Evolutionary conservation across 2,113 vertebrate species (phyloP).

Genomic region (Daubentonia madagascariensis): DNA sequence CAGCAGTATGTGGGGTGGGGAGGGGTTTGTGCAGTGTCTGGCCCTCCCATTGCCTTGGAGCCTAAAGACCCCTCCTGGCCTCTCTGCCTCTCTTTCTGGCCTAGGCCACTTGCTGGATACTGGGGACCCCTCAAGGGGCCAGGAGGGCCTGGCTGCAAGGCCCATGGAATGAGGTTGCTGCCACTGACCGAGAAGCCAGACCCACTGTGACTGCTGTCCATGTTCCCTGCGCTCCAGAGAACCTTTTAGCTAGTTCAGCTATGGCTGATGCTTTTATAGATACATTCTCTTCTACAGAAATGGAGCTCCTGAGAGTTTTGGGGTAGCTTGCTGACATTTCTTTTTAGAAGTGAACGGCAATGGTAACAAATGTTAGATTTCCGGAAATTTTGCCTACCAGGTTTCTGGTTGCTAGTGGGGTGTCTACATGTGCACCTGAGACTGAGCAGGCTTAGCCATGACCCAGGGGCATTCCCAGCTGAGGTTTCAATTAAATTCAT

Average conservation of each 20-base stretch:
- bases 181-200: no score
- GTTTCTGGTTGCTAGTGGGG: neutral
- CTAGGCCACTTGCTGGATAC: neutral
- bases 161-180: neutral
- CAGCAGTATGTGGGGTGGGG: neutral
- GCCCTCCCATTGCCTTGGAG: neutral
- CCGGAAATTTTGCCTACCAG: neutral
- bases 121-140: neutral
- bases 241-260: no score
- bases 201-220: no score
- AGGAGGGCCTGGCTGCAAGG: neutral
- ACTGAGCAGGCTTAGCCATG: neutral
- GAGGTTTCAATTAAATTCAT: neutral
- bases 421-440: neutral
- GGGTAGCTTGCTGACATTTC: neutral
- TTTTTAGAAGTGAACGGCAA: slow-evolving; percentile 23
- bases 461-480: neutral
- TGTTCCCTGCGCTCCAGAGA: no score
- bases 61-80: neutral
- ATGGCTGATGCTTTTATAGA: neutral
- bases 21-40: neutral
- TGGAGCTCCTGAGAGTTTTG: neutral
- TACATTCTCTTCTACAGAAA: neutral
- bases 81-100: neutral
- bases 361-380: neutral